phyloP scores from a whole-genome alignment of 2,113 vertebrate genomes.

The Helogale parvula region DNA sequence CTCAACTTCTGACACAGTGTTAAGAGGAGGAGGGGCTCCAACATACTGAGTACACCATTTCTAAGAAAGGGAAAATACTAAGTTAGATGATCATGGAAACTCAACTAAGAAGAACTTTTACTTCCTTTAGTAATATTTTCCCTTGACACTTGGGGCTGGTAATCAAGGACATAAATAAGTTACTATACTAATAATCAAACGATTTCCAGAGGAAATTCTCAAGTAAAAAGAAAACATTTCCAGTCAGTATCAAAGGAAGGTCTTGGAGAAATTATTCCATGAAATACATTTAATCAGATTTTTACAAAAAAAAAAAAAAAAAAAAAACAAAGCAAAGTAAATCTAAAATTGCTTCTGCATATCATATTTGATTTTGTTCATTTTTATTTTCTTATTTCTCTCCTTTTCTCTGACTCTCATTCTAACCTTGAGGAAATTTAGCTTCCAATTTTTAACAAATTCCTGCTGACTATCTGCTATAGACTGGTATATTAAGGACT shows the following conservation, averaged over 20 bases:
- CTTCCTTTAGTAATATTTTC: slow-evolving; percentile 58
- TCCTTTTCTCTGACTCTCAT: background rate
- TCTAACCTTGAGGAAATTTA: background rate
- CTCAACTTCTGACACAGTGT: background rate
- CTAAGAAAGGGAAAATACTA: slow-evolving; percentile 17
- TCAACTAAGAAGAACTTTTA: background rate
- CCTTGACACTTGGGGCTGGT: background rate
- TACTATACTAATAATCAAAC: background rate
- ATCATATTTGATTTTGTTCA: background rate
- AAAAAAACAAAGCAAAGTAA: background rate
- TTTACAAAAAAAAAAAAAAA: background rate
- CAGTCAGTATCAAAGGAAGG: background rate
- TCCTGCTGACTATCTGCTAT: background rate
- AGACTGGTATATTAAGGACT: background rate
- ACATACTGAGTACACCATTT: background rate
- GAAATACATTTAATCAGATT: background rate
- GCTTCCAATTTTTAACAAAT: slow-evolving; percentile 12
- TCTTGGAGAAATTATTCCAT: background rate
- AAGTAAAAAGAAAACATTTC: slow-evolving; percentile 22
- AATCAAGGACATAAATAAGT: background rate
- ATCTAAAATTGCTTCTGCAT: background rate
- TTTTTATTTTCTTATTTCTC: background rate
- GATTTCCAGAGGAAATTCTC: slow-evolving; percentile 60
- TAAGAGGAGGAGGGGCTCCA: background rate
- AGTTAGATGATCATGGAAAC: slow-evolving; percentile 22